Conservation (phyloP, 2,888 invertebrate species). For the Drosophila vallismaia region DNA sequence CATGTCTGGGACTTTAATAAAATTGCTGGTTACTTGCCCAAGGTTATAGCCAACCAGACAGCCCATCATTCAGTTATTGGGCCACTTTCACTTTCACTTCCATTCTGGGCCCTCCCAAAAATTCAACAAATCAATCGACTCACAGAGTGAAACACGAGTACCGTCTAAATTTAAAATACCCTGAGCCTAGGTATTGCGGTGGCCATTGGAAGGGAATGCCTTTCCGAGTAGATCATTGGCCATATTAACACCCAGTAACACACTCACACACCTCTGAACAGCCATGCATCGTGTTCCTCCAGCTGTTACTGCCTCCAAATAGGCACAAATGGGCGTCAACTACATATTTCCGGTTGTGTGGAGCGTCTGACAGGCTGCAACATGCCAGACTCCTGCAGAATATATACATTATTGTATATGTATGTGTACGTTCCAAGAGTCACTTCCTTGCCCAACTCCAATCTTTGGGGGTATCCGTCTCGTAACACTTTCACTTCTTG, state of each 20-base stretch:
- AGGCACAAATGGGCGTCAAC: conserved; percentile 75
- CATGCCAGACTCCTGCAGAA: conserved; percentile 59
- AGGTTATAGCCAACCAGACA: conserved; percentile 61
- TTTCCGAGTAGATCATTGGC: conserved; percentile 27
- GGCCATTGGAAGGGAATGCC: conserved; percentile 43
- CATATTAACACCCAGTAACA: conserved; percentile 37
- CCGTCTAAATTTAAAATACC: conserved; percentile 44
- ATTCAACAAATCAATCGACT: conserved; percentile 62
- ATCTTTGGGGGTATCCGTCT: conserved; percentile 5
- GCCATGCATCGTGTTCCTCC: conserved; percentile 14
- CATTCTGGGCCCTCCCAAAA: conserved; percentile 50
- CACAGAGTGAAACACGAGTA: conserved; percentile 21
- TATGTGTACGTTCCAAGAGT: conserved; percentile 23
- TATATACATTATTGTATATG: conserved; percentile 21
- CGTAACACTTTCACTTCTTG: conserved; percentile 66
- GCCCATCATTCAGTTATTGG: conserved; percentile 42
- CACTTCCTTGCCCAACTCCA: conserved; percentile 6
- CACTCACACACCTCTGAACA: conserved; percentile 3
- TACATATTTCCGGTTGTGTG: conserved; percentile 78
- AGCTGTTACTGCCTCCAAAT: conserved; percentile 48
- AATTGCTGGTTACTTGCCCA: conserved; percentile 54
- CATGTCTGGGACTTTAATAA: conserved; percentile 43
- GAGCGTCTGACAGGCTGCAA: conserved; percentile 62
- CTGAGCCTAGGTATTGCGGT: conserved; percentile 30
- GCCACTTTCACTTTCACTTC: conserved; percentile 64